These are phyloP conservation scores for Cantharis flavilabris DNA, from an alignment of 2,888 invertebrate genomes.

Conservation along the genomic window DNA sequence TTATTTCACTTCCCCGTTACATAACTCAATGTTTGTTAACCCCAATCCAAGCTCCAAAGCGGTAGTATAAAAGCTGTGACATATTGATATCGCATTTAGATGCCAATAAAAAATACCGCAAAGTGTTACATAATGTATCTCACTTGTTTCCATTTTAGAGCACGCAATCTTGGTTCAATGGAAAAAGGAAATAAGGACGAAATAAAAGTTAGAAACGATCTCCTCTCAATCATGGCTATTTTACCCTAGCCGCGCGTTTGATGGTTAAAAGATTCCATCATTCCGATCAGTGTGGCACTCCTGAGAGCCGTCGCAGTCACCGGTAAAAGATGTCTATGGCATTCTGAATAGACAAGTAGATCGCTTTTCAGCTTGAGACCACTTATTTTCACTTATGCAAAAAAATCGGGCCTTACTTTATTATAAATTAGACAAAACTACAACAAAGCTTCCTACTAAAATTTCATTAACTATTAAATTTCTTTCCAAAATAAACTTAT, in stretches of 20 bases:
- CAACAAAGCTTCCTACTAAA: neutral
- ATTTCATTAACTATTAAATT: neutral
- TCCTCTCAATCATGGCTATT: constrained; percentile 58
- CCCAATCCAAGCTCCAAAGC: constrained; percentile 22
- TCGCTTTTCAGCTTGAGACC: constrained; percentile 33
- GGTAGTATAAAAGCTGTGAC: constrained; percentile 46
- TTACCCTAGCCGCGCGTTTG: constrained; percentile 57
- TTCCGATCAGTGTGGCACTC: constrained; percentile 57
- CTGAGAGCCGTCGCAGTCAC: constrained; percentile 56
- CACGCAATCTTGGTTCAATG: constrained; percentile 14
- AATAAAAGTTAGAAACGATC: constrained; percentile 29
- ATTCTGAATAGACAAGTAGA: constrained; percentile 48
- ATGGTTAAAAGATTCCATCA: constrained; percentile 59
- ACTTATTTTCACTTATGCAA: constrained; percentile 30
- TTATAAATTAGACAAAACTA: neutral
- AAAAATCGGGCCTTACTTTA: constrained; percentile 19
- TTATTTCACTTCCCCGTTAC: constrained; percentile 12
- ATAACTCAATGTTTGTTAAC: constrained; percentile 24
- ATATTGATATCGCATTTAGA: constrained; percentile 56
- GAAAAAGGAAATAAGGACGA: constrained; percentile 34
- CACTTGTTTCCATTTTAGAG: constrained; percentile 20
- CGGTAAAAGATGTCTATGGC: constrained; percentile 53
- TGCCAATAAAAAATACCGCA: constrained; percentile 57
- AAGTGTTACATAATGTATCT: constrained; percentile 56
- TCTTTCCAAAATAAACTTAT: neutral